A percentile compares a stretch with the other conserved stretches of the same genome.
Evolutionary conservation across 1,140 invertebrate species (phyloP).

Genomic region (Drosophila dunni): DNA sequence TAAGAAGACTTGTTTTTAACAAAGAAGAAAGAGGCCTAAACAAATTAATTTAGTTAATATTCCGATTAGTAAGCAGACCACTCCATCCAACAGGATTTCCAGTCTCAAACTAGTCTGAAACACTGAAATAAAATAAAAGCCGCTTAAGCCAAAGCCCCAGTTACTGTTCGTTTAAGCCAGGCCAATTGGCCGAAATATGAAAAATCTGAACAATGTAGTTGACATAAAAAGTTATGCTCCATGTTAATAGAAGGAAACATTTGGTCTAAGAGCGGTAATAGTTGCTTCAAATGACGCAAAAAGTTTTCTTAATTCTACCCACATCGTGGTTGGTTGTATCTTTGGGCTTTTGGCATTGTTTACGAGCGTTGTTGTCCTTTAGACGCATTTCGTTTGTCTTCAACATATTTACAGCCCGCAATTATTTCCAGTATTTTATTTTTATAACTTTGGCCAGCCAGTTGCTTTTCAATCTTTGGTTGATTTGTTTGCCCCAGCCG

Average conservation of each 20-base stretch:
- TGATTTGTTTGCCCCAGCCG: constrained; percentile 63
- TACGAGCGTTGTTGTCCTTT: neutral
- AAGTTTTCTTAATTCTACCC: neutral
- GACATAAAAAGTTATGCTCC: neutral
- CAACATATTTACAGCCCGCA: constrained; percentile 64
- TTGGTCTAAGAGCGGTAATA: neutral
- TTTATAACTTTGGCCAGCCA: constrained; percentile 47
- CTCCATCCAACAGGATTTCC: too few species aligned
- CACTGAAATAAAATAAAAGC: neutral
- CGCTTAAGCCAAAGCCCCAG: neutral
- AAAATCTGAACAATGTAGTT: neutral
- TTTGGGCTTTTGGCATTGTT: constrained; percentile 1
- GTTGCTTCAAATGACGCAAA: neutral
- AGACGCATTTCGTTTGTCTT: constrained; percentile 23
- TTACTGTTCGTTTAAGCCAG: neutral
- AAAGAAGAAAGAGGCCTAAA: too few species aligned
- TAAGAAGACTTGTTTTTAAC: too few species aligned
- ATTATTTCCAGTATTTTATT: constrained; percentile 77
- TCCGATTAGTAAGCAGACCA: too few species aligned
- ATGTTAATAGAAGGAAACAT: neutral
- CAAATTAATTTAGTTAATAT: too few species aligned
- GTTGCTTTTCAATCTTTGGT: constrained; percentile 64
- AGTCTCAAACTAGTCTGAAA: neutral
- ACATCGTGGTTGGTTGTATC: neutral
- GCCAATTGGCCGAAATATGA: neutral